Evolutionary conservation across 2,113 vertebrate species (phyloP).

Genomic region (Notechis scutatus): DNA sequence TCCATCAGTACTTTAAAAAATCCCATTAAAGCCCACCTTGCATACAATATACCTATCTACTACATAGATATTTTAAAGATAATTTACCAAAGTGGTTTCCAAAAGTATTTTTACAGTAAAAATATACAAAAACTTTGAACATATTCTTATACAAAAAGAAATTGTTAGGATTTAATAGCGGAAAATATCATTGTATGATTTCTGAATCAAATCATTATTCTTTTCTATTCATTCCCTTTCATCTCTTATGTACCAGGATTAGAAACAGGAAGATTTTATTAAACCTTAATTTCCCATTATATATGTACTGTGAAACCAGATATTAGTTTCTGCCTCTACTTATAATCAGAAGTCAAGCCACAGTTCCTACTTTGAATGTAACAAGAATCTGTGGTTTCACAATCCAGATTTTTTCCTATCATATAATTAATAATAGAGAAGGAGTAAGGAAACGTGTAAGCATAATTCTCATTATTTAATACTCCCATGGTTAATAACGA

Average conservation of each 20-base stretch:
- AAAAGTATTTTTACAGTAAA: neutral
- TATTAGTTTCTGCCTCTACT: neutral
- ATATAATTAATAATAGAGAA: neutral
- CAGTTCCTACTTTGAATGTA: neutral
- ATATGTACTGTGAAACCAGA: neutral
- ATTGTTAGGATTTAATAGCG: rapidly evolving
- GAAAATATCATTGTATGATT: neutral
- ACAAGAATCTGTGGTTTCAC: neutral
- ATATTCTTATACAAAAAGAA: neutral
- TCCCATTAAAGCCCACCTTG: neutral
- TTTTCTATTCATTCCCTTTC: neutral
- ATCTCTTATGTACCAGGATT: neutral
- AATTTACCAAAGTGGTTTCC: neutral
- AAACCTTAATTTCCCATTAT: neutral
- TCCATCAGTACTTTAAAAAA: neutral
- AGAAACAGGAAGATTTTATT: neutral
- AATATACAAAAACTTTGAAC: neutral
- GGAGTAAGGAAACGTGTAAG: neutral
- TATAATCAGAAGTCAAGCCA: neutral
- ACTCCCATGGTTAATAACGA: neutral
- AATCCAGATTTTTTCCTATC: neutral
- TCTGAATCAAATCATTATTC: neutral
- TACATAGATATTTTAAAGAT: neutral
- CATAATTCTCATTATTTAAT: neutral
- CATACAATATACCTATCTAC: neutral